These are phyloP conservation scores for Aptenodytes forsteri DNA, from an alignment of 2,113 vertebrate species.

Conservation along the genomic window DNA sequence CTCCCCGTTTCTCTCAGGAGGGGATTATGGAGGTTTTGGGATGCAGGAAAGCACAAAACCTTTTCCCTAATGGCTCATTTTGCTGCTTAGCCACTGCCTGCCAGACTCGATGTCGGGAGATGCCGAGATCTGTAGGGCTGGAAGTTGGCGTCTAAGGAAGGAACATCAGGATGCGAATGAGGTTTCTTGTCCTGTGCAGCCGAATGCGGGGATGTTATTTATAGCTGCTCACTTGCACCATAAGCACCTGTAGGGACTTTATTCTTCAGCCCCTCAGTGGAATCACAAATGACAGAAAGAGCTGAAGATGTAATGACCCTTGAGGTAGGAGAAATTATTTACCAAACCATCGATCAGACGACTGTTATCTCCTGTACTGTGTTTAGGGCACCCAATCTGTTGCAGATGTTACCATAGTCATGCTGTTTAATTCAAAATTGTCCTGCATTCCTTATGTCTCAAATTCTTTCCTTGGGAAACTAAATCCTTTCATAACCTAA, in stretches of 20 bases:
- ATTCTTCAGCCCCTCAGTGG: slow-evolving; percentile 25
- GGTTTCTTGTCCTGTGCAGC: not conserved
- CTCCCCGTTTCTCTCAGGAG: not conserved
- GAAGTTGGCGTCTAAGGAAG: not conserved
- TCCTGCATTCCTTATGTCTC: slow-evolving; percentile 10
- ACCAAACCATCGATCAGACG: slow-evolving; percentile 46
- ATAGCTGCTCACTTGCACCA: slow-evolving; percentile 27
- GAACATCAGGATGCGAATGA: not conserved
- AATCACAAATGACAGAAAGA: slow-evolving; percentile 59
- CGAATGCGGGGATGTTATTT: not conserved
- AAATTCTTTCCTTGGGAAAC: slow-evolving; percentile 36
- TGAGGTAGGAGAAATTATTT: slow-evolving; percentile 65
- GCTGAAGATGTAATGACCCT: slow-evolving; percentile 54
- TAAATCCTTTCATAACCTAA: slow-evolving; percentile 59
- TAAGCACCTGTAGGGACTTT: slow-evolving; percentile 43
- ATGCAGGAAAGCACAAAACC: not conserved
- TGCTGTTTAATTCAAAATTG: slow-evolving; percentile 52
- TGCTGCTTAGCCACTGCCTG: not conserved
- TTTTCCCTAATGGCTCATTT: not conserved
- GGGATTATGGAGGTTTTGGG: not conserved
- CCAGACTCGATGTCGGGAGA: not conserved
- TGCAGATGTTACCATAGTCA: slow-evolving; percentile 50
- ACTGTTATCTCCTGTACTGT: slow-evolving; percentile 37
- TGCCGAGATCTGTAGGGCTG: not conserved
- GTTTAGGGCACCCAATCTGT: slow-evolving; percentile 48